Base-by-base conservation (phyloP, 2,888 invertebrate genomes). In the Leptodirus hochenwartii region DNA sequence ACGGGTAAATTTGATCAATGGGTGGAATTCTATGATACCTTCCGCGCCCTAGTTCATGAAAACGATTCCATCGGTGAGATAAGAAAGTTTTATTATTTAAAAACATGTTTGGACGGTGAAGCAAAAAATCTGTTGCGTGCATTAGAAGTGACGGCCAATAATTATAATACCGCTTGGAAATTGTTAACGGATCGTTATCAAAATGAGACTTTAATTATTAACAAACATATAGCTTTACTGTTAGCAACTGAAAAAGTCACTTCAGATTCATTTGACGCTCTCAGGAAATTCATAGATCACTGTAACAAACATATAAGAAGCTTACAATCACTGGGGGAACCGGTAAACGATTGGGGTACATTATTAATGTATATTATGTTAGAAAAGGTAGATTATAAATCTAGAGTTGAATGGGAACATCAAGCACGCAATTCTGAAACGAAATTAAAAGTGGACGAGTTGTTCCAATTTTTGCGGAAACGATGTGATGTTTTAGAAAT, bases 1-100 rank as follows among this genome's bases (percentile, higher is more conserved):
- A 9, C 3, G 4, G 30, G 30, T 9, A 9, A 25, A 8, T 26
- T 14, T 8, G 30, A 30, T 13, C n/a, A 25, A 6, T 30, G 30
- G 30, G n/a, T 30, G 2, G 15, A 30, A 20, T 30, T 27, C 17
- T 25, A 26, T 11, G 30, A 30, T 6, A 25, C 15, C 4, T 30
- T 30, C 9, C n/a, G 4, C 5, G 3, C 25, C 4, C 11, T 30
- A 2, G 16, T 30, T 2, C 12, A 30, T 8, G 22, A 30, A n/a
- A 30, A 30, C 6, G 3, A 15, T 6, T 3, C 25, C n/a, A n/a
- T n/a, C n/a, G n/a, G n/a, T n/a, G n/a, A n/a, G n/a, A n/a, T n/a
- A n/a, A n/a, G n/a, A n/a, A n/a, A n/a, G n/a, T n/a, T n/a, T n/a
- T n/a, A n/a, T n/a, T n/a, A n/a, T n/a, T n/a, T n/a, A n/a, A n/a